Percentiles rank a stretch among this genome's conserved stretches.
Conservation (phyloP, 2,113 vertebrate genomes). For the Murina feae region DNA sequence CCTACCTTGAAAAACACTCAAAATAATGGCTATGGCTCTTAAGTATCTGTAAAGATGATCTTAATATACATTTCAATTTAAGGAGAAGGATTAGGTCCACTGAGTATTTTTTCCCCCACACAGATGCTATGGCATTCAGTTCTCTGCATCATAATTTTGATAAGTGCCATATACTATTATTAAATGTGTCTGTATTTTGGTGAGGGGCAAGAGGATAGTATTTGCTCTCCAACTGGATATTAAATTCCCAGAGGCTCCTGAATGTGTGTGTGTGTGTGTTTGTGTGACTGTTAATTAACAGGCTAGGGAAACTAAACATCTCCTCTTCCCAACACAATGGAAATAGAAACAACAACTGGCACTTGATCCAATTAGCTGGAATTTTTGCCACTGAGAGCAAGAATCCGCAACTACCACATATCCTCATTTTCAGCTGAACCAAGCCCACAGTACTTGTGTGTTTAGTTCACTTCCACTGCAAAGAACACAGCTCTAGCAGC, state of each 20-base stretch:
- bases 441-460: not conserved
- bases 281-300: conserved; percentile 67
- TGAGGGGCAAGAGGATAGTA: not conserved
- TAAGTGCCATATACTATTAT: not conserved
- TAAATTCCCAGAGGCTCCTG: not conserved
- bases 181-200: not conserved
- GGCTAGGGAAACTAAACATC: conserved; percentile 60
- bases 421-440: conserved; percentile 33
- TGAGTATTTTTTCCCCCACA: not conserved
- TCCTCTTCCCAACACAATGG: conserved; percentile 28
- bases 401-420: conserved; percentile 41
- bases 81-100: not conserved
- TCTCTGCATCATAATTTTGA: not conserved
- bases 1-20: not conserved
- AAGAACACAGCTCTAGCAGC: conserved; percentile 24
- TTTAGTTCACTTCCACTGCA: not conserved
- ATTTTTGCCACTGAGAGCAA: conserved; percentile 21
- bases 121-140: not conserved
- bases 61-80: not conserved
- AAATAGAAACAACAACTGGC: conserved; percentile 40
- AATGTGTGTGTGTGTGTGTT: not conserved
- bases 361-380: conserved; percentile 20
- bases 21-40: not conserved
- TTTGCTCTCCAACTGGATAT: not conserved
- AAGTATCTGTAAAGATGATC: not conserved